Evolutionary conservation across 2,888 invertebrate species (phyloP).

Genomic region (Cinara cedri): DNA sequence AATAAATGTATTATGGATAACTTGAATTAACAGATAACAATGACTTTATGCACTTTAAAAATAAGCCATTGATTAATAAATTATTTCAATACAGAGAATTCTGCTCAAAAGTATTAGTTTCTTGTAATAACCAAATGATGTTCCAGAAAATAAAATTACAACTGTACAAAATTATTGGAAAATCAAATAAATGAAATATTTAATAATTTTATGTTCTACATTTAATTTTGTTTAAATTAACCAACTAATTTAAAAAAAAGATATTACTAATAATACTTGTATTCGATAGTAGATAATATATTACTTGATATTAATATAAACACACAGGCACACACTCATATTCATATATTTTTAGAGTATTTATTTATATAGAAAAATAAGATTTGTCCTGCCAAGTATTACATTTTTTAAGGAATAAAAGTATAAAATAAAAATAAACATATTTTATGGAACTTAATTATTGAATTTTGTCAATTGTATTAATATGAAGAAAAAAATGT

Average conservation of each 20-base stretch:
- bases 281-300: neutral
- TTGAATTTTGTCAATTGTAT: slow-evolving; percentile 41
- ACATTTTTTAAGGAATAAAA: neutral
- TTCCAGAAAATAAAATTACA: slow-evolving; percentile 24
- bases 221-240: neutral
- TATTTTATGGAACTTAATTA: slow-evolving; percentile 31
- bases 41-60: slow-evolving; percentile 9
- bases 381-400: neutral
- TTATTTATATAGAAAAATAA: slow-evolving; percentile 27
- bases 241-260: slow-evolving; percentile 8
- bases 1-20: too few relatives aligned
- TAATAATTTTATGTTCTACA: neutral
- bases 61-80: slow-evolving; percentile 7
- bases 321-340: neutral
- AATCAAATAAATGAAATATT: slow-evolving; percentile 25
- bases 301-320: neutral
- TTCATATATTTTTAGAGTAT: neutral
- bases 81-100: slow-evolving; percentile 26
- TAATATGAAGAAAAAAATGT: slow-evolving; percentile 30
- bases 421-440: slow-evolving; percentile 37
- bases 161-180: neutral
- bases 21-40: slow-evolving; percentile 22
- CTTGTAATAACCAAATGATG: slow-evolving; percentile 12
- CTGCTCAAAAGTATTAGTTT: slow-evolving; percentile 14
- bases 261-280: neutral